These are phyloP conservation scores for Trichoplax adhaerens DNA, from an alignment of 37 sponge, comb jelly and placozoan genomes.

Conservation along the genomic window DNA sequence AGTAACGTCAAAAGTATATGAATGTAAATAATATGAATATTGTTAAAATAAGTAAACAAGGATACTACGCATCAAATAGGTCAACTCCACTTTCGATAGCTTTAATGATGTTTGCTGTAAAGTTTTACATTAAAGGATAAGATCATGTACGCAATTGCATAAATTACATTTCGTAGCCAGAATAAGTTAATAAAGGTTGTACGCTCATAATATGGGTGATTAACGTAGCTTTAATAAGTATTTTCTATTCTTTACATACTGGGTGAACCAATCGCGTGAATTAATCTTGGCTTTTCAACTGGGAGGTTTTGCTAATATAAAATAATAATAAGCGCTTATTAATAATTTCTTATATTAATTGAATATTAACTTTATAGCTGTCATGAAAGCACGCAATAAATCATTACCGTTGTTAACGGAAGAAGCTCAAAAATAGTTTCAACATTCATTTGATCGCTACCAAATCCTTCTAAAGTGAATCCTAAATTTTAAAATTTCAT, in stretches of 20 bases:
- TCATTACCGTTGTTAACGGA: too few species aligned
- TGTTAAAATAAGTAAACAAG: slow-evolving; percentile 2
- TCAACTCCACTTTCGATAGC: slow-evolving; percentile 60
- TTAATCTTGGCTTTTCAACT: slow-evolving; percentile 32
- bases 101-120: slow-evolving; percentile 32
- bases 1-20: neutral
- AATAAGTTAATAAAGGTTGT: neutral
- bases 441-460: slow-evolving; percentile 1
- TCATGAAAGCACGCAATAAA: neutral
- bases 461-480: slow-evolving; percentile 52
- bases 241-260: slow-evolving; percentile 4
- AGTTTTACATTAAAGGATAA: neutral
- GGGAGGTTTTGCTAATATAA: slow-evolving; percentile 16
- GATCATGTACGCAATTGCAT: too few species aligned
- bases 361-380: neutral
- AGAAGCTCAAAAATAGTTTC: too few species aligned
- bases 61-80: slow-evolving; percentile 47
- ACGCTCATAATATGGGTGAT: neutral
- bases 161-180: too few species aligned
- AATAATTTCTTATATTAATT: slow-evolving; percentile 5
- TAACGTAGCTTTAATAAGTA: neutral
- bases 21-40: slow-evolving; percentile 5
- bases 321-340: neutral
- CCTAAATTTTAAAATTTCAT: slow-evolving; percentile 9
- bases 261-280: slow-evolving; percentile 30